phyloP scores from a whole-genome alignment of 2,888 invertebrate species.

The Nematopogon swammerdamellus region DNA sequence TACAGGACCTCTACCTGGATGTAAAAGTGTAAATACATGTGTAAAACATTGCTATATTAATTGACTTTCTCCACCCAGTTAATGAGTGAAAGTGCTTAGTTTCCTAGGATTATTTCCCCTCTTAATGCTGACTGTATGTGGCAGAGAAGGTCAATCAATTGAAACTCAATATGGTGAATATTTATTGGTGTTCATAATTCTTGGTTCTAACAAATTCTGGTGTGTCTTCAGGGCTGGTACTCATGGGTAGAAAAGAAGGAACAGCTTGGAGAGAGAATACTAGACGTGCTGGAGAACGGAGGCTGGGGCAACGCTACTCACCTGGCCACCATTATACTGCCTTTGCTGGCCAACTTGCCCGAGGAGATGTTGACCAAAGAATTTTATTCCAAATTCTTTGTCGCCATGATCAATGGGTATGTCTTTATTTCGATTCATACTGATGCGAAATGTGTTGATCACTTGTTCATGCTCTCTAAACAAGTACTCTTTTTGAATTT shows the following conservation, averaged over 20 bases:
- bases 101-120: too few species aligned
- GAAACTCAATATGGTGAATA: not conserved
- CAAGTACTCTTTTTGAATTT: too few species aligned
- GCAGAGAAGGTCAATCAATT: too few species aligned
- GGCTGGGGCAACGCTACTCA: slow-evolving; percentile 74
- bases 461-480: slow-evolving; percentile 1
- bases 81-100: too few species aligned
- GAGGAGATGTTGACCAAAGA: slow-evolving; percentile 39
- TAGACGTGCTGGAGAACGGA: slow-evolving; percentile 37
- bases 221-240: slow-evolving; percentile 69
- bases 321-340: slow-evolving; percentile 72
- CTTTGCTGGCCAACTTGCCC: slow-evolving; percentile 70
- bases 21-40: too few species aligned
- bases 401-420: slow-evolving; percentile 65
- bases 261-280: slow-evolving; percentile 45
- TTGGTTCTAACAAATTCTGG: too few species aligned
- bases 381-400: slow-evolving; percentile 67
- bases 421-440: slow-evolving; percentile 11
- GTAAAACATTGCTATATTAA: too few species aligned
- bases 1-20: too few species aligned
- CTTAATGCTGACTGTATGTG: too few species aligned
- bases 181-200: too few species aligned
- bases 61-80: too few species aligned
- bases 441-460: slow-evolving; percentile 3
- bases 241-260: slow-evolving; percentile 69